Evolutionary conservation across 2,797 vertebrate species (phyloP), one percentile per base, ranked within the genome.

Genomic region (Cetoscarus ocellatus): DNA sequence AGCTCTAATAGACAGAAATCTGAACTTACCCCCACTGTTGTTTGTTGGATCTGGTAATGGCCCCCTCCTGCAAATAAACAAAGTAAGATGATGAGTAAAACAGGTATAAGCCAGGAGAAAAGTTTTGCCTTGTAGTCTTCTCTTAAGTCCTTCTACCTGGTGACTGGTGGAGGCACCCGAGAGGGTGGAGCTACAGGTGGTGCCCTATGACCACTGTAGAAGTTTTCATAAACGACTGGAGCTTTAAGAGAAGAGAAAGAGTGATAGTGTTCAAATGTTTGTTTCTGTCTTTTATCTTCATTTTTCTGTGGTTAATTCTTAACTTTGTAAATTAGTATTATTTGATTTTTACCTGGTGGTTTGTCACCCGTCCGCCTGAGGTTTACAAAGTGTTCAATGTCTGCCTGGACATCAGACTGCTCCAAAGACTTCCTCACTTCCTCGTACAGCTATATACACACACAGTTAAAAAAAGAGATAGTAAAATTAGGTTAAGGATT

Each of bases 381-480:
- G 82, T 95, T 96, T 52, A 98, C 88, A 56, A 98, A 98, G 91
- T 96, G 95, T 42, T 96, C 96, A 0, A 99, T 91, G 66, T 99
- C 98, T 65, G 96, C 96, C 78, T 96, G 94, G 44, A 99, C 94
- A 83, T 94, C 94, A 88, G 97, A 98, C 70, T 94, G 93, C 74
- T 99, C 97, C 75, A 99, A 91, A 17, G 95, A 96, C 86, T 93
- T 97, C 48, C 97, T 97, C 61, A 98, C 96, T 78, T 98, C 95
- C 89, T 99, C 98, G 0, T 97, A 96, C 59, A 97, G 94, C 98
- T 99, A n/a, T 3, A 18, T 2, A 11, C 13, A 53, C 57, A 68
- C 70, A 70, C 17, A 60, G 38, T 62, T 18, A 62, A 39, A 63
- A 61, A 61, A 48, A 65, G 8, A 10, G 3, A 55, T 18, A 59